These are phyloP conservation scores for Drosophila pseudotalamancana DNA, from an alignment of 2,888 invertebrate species.

Conservation along the genomic window DNA sequence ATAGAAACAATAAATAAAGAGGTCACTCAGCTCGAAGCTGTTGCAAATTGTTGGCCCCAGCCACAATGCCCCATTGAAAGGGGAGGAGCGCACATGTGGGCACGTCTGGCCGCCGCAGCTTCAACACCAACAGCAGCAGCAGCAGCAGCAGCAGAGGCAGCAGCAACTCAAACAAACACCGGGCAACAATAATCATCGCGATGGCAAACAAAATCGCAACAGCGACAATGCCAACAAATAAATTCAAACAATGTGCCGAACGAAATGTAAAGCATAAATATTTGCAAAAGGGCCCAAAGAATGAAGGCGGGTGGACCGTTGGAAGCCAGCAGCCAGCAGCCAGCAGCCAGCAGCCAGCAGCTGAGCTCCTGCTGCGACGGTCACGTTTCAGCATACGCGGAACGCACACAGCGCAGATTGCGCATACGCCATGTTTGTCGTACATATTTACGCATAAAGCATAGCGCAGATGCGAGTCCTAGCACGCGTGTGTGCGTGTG, in stretches of 20 bases:
- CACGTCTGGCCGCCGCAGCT: constrained; percentile 59
- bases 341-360: constrained; percentile 63
- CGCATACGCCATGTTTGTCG: constrained; percentile 76
- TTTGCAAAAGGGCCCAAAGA: constrained; percentile 71
- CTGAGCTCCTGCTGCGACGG: constrained; percentile 69
- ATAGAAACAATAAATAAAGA: constrained; percentile 66
- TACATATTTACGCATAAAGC: constrained; percentile 70
- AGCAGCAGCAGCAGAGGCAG: constrained; percentile 31
- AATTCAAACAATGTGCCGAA: constrained; percentile 79
- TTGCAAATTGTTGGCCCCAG: constrained; percentile 61
- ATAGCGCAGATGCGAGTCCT: constrained; percentile 24
- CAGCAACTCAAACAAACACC: constrained; percentile 38
- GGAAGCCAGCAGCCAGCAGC: neutral
- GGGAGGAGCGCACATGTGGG: constrained; percentile 39
- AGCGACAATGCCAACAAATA: constrained; percentile 72
- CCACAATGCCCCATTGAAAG: constrained; percentile 45
- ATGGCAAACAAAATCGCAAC: constrained; percentile 63
- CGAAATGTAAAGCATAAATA: constrained; percentile 79
- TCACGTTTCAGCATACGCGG: constrained; percentile 63
- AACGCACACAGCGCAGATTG: constrained; percentile 62
- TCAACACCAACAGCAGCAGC: constrained; percentile 20
- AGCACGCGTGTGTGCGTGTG: neutral
- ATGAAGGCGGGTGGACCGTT: neutral
- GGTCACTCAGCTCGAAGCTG: constrained; percentile 50
- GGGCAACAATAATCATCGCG: constrained; percentile 70